Base-by-base conservation (phyloP, 2,888 invertebrate species). In the Steinernema carpocapsae region DNA sequence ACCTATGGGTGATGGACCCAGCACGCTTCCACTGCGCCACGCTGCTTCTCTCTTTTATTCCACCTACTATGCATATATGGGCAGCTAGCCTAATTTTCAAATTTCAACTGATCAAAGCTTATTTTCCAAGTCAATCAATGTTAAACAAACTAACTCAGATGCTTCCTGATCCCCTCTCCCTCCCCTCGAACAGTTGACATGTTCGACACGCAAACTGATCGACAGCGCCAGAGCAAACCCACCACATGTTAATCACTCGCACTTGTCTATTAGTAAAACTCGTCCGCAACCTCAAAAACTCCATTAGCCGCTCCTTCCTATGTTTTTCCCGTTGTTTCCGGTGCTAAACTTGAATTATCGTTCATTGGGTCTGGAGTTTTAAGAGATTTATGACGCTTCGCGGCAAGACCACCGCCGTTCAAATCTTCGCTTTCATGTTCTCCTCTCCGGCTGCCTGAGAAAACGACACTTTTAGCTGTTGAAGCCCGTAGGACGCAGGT, bases 1-100 rank as follows among this genome's bases (percentile, higher is more conserved):
- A 93, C 92, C 93, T 93, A 93, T 93, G 93, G 93, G 92, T 92
- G 92, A 92, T 92, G 92, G 92, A 92, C 92, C 92, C 92, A 92
- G 92, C 92, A 92, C 92, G 92, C 92, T 92, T 87, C 92, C 92
- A 92, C 92, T 92, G 92, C 92, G 92, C 92, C 92, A 92, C 92
- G 92, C 92, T 92, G 92, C 92, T 92, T 17, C 19, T 7, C 14
- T 43, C 14, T 43, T 43, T 43, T 43, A 10, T 10, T 43, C 14
- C 43, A 10, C 14, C 7, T 43, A 43, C 14, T 43, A 10, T 43
- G 10, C 7, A 43, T 43, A 43, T 43, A 7, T 14, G 14, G 14
- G 14, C n/a, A 48, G 19, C 19, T 48, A n/a, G 4, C 10, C 43
- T 7, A n/a, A n/a, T n/a, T n/a, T n/a, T n/a, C n/a, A n/a, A 43